phyloP scores from a whole-genome alignment of 2,888 invertebrate genomes.

The Limnephilus lunatus region DNA sequence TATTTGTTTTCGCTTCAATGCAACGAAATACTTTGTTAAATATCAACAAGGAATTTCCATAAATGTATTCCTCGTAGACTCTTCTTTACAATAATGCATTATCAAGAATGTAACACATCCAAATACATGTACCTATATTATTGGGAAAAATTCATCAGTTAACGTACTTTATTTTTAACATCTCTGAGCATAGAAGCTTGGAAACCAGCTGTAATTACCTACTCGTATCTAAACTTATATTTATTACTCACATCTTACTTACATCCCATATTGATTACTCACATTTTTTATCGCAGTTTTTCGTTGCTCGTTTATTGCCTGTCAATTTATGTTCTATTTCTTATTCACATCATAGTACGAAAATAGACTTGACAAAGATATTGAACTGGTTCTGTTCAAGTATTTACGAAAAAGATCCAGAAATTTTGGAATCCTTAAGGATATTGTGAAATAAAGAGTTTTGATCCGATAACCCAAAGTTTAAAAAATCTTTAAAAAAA shows the following conservation, averaged over 20 bases:
- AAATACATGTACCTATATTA: not conserved
- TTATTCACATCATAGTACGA: no score
- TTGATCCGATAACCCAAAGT: not conserved
- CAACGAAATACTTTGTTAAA: not conserved
- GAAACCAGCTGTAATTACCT: no score
- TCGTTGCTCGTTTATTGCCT: not conserved
- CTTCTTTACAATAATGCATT: not conserved
- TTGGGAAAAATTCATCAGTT: not conserved
- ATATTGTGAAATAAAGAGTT: not conserved
- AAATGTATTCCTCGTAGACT: not conserved
- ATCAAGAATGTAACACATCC: not conserved
- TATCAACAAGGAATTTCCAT: not conserved
- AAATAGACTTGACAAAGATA: not conserved
- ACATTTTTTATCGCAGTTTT: not conserved
- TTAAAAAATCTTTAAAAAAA: not conserved
- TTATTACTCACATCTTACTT: no score
- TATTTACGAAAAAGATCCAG: not conserved
- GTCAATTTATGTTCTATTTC: no score
- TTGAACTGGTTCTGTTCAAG: not conserved
- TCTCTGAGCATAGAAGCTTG: not conserved
- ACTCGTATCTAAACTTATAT: not conserved
- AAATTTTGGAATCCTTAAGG: not conserved
- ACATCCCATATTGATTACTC: no score
- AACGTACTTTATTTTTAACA: not conserved
- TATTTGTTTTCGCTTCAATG: not conserved